phyloP scores from a whole-genome alignment of 1,140 invertebrate species.

The Scaptomyza pallida region DNA sequence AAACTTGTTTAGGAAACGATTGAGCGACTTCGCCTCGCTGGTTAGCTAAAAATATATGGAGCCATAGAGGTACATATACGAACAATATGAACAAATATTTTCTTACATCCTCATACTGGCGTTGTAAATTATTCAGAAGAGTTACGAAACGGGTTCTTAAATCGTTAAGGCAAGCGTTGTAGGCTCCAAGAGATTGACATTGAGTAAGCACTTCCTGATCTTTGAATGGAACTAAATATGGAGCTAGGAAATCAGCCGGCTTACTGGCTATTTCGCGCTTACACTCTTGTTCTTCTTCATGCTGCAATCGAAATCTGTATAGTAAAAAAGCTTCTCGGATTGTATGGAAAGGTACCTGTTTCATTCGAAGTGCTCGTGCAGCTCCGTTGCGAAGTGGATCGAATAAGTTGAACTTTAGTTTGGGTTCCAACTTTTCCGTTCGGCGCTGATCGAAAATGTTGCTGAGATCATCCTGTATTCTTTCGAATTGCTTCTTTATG shows the following conservation, averaged over 20 bases:
- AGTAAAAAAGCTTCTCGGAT: neutral
- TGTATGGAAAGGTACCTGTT: constrained; percentile 35
- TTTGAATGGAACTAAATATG: constrained; percentile 86
- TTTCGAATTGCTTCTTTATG: constrained; percentile 76
- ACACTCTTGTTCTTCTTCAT: constrained; percentile 76
- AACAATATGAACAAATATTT: neutral
- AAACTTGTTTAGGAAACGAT: constrained; percentile 76
- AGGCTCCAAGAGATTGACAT: constrained; percentile 82
- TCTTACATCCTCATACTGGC: constrained; percentile 85
- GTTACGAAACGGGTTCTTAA: constrained; percentile 85
- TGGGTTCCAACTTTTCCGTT: constrained; percentile 84
- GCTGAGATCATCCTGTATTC: constrained; percentile 85
- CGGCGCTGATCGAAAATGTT: constrained; percentile 84
- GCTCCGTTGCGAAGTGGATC: constrained; percentile 86
- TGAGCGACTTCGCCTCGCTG: constrained; percentile 71
- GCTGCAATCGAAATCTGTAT: constrained; percentile 62
- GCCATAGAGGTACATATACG: neutral
- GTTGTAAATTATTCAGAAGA: constrained; percentile 85
- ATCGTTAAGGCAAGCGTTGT: constrained; percentile 85
- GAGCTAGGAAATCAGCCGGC: constrained; percentile 85
- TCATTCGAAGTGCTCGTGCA: constrained; percentile 72
- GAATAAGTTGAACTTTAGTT: constrained; percentile 84
- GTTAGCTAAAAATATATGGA: constrained; percentile 56
- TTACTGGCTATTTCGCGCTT: constrained; percentile 74
- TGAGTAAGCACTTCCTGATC: constrained; percentile 73